phyloP scores from a whole-genome alignment of 1,140 invertebrate species.

The Mercenaria mercenaria region DNA sequence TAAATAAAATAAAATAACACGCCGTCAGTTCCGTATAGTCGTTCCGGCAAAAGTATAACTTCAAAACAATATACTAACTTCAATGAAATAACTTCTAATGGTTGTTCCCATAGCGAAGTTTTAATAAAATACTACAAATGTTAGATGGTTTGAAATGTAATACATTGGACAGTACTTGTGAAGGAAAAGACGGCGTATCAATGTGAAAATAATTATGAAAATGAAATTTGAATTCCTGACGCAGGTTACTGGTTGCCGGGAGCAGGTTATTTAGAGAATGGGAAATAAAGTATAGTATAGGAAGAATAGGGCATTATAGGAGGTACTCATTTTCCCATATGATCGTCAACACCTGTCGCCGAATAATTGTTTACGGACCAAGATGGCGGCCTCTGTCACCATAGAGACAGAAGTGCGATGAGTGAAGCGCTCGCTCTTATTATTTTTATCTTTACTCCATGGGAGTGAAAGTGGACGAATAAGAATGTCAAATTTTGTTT shows the following conservation, averaged over 20 bases:
- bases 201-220: not conserved
- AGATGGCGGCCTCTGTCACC: not conserved
- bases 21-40: no score
- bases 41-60: no score
- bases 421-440: not conserved
- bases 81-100: no score
- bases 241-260: constrained; percentile 9
- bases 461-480: not conserved
- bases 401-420: not conserved
- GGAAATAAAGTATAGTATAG: not conserved
- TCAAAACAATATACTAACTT: no score
- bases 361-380: not conserved
- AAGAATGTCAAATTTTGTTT: constrained; percentile 21
- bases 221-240: not conserved
- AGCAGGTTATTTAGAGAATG: not conserved
- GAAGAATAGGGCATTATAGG: not conserved
- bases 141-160: no score
- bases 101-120: no score
- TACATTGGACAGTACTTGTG: no score
- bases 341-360: constrained; percentile 24
- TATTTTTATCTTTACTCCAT: not conserved
- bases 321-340: not conserved
- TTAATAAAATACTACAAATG: no score
- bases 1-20: no score
- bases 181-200: not conserved